Percentiles rank a stretch among this genome's conserved stretches.
Evolutionary conservation across 2,888 invertebrate genomes (phyloP).

Genomic region (Napeogenes sylphis): DNA sequence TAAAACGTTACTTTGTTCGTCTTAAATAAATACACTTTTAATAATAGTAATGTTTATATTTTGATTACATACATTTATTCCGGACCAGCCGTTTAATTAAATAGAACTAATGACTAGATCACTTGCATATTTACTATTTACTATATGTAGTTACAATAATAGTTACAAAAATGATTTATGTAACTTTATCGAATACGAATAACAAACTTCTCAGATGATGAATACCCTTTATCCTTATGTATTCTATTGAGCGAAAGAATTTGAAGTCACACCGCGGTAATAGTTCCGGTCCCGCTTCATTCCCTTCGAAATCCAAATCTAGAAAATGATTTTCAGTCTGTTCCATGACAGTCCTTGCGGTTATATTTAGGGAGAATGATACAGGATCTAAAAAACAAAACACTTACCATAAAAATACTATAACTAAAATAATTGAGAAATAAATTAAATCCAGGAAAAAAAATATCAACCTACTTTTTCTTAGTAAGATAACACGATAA

Average conservation of each 20-base stretch:
- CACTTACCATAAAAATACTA: neutral
- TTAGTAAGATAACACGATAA: too few species aligned
- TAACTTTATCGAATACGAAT: conserved; percentile 33
- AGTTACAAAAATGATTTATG: neutral
- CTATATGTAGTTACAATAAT: too few species aligned
- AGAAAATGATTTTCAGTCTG: neutral
- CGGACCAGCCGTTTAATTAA: conserved; percentile 1
- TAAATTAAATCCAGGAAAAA: too few species aligned
- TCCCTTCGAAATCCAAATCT: conserved; percentile 18
- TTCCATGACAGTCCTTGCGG: neutral
- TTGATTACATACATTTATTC: neutral
- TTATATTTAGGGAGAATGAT: conserved; percentile 2
- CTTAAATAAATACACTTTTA: too few species aligned
- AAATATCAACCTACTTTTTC: too few species aligned
- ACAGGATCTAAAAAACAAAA: neutral
- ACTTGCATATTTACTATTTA: too few species aligned
- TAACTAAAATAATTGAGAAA: too few species aligned
- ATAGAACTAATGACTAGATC: conserved; percentile 1
- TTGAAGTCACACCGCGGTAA: conserved; percentile 15
- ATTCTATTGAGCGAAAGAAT: conserved; percentile 13
- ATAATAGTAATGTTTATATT: too few species aligned
- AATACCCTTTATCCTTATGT: conserved; percentile 13
- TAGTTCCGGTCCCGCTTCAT: conserved; percentile 12
- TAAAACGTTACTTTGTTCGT: too few species aligned
- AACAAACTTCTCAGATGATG: conserved; percentile 14